Evolutionary conservation across 2,888 invertebrate species (phyloP), one percentile per base, ranked within the genome.

Genomic region (Quadroppia sp.): DNA sequence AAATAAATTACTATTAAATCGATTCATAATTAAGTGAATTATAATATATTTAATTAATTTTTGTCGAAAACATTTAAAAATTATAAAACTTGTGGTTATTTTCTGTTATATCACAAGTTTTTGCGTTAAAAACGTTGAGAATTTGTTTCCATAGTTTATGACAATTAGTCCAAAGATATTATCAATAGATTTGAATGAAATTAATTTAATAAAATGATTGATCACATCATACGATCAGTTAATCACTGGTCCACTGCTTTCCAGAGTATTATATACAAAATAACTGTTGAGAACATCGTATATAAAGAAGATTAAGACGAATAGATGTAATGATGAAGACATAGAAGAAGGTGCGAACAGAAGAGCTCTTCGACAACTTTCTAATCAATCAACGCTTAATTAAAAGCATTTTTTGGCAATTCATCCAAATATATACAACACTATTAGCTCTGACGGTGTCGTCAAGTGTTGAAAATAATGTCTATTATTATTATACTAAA

Each of bases 261-360:
- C 67, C 40, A 42, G 13, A 67, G 61, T 61, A 61, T 32, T 36
- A 64, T 64, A 64, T 64, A 67, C 67, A 67, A 67, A 67, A 67
- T 67, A 67, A 36, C 61, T 42, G 67, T 67, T 67, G 25, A 67
- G 42, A 67, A 42, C 50, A 25, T 53, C 25, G 53, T 53, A 61
- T 67, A 42, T 67, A 67, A 32, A 36, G 42, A 61, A 61, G 61
- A 61, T 11, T 56, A 56, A 56, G 56, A 48, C 48, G 9, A 48
- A 48, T 48, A 48, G 20, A 48, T n/a, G 20, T 48, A 48, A 48
- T 48, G 20, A 48, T 9, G 15, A 48, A 48, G 20, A 48, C 4
- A 48, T 20, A 48, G 20, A 53, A 67, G 67, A 67, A 67, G 67
- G 67, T 67, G 67, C 67, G 42, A 67, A 2, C 6, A 59, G 67